These are phyloP conservation scores for Crotalus viridis DNA, from an alignment of 2,113 vertebrate species.

Conservation along the genomic window DNA sequence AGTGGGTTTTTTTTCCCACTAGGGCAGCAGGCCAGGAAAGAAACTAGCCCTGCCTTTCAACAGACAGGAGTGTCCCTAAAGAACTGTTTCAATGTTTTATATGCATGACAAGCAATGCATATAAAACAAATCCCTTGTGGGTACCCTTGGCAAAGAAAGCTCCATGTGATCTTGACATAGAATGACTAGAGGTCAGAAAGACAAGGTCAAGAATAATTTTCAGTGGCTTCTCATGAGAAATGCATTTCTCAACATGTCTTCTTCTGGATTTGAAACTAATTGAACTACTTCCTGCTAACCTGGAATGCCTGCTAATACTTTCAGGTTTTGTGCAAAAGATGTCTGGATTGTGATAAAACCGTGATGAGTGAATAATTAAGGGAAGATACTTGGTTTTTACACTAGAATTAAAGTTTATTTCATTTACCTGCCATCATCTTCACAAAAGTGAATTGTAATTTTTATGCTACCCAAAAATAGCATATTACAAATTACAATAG, in stretches of 20 bases:
- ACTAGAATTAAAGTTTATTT: background rate
- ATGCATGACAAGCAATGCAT: background rate
- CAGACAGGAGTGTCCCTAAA: constrained; percentile 35
- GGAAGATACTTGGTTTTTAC: background rate
- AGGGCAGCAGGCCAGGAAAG: background rate
- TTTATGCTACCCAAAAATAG: background rate
- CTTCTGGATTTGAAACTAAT: background rate
- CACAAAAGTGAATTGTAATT: background rate
- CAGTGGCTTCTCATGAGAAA: background rate
- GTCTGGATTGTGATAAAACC: background rate
- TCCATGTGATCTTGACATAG: background rate
- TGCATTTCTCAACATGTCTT: background rate
- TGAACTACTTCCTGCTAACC: background rate
- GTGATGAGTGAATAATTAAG: background rate
- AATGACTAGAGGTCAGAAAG: background rate
- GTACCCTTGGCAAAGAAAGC: background rate
- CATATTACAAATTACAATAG: background rate
- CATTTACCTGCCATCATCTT: background rate
- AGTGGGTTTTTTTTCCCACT: background rate
- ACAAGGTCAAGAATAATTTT: background rate
- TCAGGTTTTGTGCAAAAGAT: background rate
- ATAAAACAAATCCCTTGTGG: background rate
- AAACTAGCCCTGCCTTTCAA: background rate
- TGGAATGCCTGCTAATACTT: background rate
- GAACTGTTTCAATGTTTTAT: constrained; percentile 18